Conservation (phyloP, 1,140 invertebrate species). For the Ruditapes philippinarum region DNA sequence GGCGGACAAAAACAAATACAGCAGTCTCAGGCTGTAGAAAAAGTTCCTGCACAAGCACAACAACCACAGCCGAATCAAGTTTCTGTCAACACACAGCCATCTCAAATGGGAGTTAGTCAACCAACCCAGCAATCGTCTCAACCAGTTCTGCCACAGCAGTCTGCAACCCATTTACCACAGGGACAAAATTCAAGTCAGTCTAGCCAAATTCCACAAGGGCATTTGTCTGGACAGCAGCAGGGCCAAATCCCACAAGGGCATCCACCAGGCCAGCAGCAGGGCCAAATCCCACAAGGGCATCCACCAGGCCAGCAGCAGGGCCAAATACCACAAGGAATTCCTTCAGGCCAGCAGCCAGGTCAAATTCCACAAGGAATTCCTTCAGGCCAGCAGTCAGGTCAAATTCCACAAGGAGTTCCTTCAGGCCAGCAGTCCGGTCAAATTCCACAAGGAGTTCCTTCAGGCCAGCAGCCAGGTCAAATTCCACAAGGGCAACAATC, state of each 20-base stretch:
- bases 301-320: neutral
- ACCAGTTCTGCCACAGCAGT: neutral
- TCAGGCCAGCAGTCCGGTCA: neutral
- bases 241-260: neutral
- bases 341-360: neutral
- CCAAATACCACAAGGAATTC: neutral
- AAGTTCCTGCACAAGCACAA: neutral
- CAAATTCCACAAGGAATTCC: neutral
- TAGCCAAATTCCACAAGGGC: neutral
- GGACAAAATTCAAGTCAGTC: neutral
- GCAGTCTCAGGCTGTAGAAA: slow-evolving; percentile 32
- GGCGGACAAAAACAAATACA: slow-evolving; percentile 23
- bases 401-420: neutral
- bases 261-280: neutral
- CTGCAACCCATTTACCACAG: neutral
- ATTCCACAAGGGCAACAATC: neutral
- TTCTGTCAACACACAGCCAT: neutral
- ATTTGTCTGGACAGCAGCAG: neutral
- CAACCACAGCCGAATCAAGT: neutral
- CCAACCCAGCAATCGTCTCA: neutral
- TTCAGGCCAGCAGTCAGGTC: neutral
- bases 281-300: neutral
- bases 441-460: neutral
- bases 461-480: neutral
- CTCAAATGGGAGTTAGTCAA: neutral